phyloP scores from a whole-genome alignment of 1,140 invertebrate genomes.

The Macrocentrus cingulum region DNA sequence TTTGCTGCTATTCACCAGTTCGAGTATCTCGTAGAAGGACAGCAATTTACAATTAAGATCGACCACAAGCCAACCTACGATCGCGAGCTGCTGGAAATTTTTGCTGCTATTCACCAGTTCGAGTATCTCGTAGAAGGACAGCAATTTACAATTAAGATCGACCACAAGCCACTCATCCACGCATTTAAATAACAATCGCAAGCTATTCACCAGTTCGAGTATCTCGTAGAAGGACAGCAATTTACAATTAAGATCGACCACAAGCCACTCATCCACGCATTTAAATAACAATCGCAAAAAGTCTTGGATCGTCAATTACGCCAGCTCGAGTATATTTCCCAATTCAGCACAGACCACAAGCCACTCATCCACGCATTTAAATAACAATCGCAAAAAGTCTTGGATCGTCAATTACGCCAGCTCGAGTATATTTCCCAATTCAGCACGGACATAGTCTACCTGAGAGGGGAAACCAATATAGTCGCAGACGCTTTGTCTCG shows the following conservation, averaged over 20 bases:
- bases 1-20: not conserved
- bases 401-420: not conserved
- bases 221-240: not conserved
- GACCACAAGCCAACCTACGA: slow-evolving; percentile 3
- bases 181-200: not conserved
- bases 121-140: not conserved
- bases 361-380: not conserved
- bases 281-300: not conserved
- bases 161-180: not conserved
- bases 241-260: not conserved
- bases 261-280: not conserved
- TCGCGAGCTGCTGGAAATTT: not conserved
- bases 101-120: not conserved
- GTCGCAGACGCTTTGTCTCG: slow-evolving; percentile 1
- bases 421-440: slow-evolving; percentile 14
- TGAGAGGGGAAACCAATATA: not conserved
- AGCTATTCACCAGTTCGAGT: not conserved
- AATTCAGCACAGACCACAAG: not conserved
- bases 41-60: not conserved
- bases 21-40: not conserved
- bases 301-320: slow-evolving; percentile 2
- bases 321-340: no score
- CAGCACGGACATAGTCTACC: not conserved
- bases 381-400: not conserved
- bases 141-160: not conserved